Base-by-base conservation (phyloP, 2,113 vertebrate genomes). In the Rafetus swinhoei region DNA sequence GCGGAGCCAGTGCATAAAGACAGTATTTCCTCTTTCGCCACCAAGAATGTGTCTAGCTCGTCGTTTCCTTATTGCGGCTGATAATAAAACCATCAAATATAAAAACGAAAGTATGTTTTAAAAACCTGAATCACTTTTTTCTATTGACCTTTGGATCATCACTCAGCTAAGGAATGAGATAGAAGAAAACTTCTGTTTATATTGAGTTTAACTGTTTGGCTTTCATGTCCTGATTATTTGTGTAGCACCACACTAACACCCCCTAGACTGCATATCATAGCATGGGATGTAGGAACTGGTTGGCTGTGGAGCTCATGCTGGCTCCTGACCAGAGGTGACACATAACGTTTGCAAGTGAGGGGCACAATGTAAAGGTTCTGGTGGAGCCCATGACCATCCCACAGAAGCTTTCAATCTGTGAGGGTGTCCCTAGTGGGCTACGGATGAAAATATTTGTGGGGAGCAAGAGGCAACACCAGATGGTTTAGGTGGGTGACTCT, bases 141-240 rank as follows among this genome's bases (percentile, higher is more conserved):
- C 9, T 1, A 0, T 85, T 56, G 27, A 9, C 16, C 86, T 29
- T 52, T 80, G 93, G 1, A n/a, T 93, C 79, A 82, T 87, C 22
- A 54, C 91, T 85, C 0, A 0, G 4, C 74, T 81, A 9, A 9
- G 62, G 32, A 80, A 76, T 14, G 22, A 85, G 80, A 65, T 32
- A 81, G 45, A 74, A 39, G 54, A 32, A 22, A 27, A 0, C 3
- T 32, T 21, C 4, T 79, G 16, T 65, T 90, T 62, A 52, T 0
- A 52, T 3, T 2, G 57, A 13, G 3, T 77, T 79, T 94, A 45
- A 45, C 72, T 45, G n/a, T 76, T 11, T 76, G 72, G 5, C 25
- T 22, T 13, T 45, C 35, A 25, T 76, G 22, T 39, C 18, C 65
- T 35, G 45, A 13, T 91, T 59, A 62, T 9, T 62, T 0, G 0